phyloP scores from a whole-genome alignment of 2,797 vertebrate species.

The Danio aesculapii region DNA sequence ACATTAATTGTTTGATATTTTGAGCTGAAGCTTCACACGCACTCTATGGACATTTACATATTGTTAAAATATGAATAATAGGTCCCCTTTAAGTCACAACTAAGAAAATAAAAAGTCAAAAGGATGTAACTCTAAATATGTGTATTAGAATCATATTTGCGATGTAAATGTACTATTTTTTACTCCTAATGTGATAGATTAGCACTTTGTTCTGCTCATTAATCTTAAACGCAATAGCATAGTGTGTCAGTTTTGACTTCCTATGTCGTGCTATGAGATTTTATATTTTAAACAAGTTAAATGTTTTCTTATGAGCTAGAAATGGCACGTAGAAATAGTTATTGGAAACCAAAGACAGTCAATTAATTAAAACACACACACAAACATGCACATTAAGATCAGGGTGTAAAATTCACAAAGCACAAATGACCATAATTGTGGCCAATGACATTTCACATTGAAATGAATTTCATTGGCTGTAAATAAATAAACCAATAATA shows the following conservation, averaged over 20 bases:
- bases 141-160: too few species aligned
- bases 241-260: not conserved
- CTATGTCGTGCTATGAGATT: not conserved
- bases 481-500: not conserved
- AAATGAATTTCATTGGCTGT: conserved; percentile 2
- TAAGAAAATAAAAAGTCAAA: too few species aligned
- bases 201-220: too few species aligned
- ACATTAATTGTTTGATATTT: too few species aligned
- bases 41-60: too few species aligned
- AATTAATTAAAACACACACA: not conserved
- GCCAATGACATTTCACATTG: conserved; percentile 23
- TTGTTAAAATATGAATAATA: too few species aligned
- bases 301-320: not conserved
- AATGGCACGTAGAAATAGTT: not conserved
- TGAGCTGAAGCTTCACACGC: too few species aligned
- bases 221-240: too few species aligned
- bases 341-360: not conserved
- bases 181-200: too few species aligned
- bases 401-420: not conserved
- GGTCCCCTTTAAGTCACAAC: too few species aligned
- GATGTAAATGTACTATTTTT: too few species aligned
- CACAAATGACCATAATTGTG: not conserved
- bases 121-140: too few species aligned
- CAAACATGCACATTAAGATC: not conserved
- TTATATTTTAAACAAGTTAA: not conserved